These are phyloP conservation scores for Cacatua alba DNA, from an alignment of 2,113 vertebrate species.

Conservation along the genomic window DNA sequence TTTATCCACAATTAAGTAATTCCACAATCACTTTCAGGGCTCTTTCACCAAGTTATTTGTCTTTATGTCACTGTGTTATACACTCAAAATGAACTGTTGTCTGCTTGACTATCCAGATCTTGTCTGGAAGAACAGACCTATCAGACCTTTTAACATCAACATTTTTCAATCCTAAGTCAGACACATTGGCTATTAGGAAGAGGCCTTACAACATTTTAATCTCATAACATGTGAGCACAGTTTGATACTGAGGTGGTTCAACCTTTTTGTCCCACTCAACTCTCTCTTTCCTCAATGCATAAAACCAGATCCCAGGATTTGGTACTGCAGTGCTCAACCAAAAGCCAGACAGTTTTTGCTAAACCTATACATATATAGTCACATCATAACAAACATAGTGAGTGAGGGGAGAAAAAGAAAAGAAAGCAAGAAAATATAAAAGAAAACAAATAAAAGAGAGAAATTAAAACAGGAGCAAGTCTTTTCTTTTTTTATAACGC, in stretches of 20 bases:
- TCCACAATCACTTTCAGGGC: constrained; percentile 16
- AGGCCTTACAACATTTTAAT: not conserved
- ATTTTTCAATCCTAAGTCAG: constrained; percentile 8
- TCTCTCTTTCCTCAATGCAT: not conserved
- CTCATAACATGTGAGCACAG: not conserved
- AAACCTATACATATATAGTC: not conserved
- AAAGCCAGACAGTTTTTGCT: not conserved
- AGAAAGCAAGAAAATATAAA: not conserved
- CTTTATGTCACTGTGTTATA: constrained; percentile 31
- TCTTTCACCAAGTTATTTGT: constrained; percentile 45
- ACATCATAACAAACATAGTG: not conserved
- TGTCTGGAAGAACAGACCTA: not conserved
- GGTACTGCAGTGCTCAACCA: not conserved
- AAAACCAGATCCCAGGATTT: not conserved
- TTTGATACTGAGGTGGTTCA: not conserved
- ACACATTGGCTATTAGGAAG: not conserved
- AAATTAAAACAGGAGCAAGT: not conserved
- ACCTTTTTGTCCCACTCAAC: not conserved
- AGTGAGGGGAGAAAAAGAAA: not conserved
- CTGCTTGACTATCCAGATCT: constrained; percentile 15
- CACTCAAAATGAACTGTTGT: not conserved
- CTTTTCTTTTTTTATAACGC: not conserved
- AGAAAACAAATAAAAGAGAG: accelerated
- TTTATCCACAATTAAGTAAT: constrained; percentile 21
- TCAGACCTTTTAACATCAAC: constrained; percentile 11